Evolutionary conservation across 2,113 vertebrate genomes (phyloP), one percentile per base, ranked within the genome.

Genomic region (Salvator merianae): DNA sequence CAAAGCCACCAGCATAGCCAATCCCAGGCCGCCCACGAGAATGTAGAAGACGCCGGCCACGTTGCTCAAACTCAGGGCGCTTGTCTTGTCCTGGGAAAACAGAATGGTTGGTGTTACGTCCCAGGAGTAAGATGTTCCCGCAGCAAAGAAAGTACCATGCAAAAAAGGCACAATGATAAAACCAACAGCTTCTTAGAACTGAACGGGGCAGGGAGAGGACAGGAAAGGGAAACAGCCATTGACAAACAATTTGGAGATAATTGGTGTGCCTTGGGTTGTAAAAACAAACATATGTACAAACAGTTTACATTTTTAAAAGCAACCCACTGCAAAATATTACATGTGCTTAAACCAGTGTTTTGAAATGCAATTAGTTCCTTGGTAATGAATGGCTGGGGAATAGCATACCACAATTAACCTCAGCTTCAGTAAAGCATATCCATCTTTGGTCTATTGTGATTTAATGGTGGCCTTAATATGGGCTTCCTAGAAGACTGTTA

Each of bases 11-110:
- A 99, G 98, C 99, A 99, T 99, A 91, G 99, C 99, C 96, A 99
- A 97, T 94, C 99, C 99, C 95, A 99, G 96, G 94, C 99, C 99
- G 90, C 99, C 99, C 95, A 99, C 99, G 93, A 99, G 98, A 97
- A 99, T 99, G 98, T 99, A 99, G 98, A 99, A 99, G 95, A 99
- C 99, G 93, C 99, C 99, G 8, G 99, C 99, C 90, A 99, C 99
- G 93, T 99, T 99, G 97, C 98, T 99, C 95, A 99, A 97, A 96
- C 99, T 99, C 94, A 99, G 97, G 91, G 99, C 98, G 96, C 99
- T 99, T 74, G 99, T 99, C 98, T 99, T 99, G 97, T 99, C 99
- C 99, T 99, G 95, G 72, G 88, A 69, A 94, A 89, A 95, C 84
- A 97, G 91, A 97, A 96, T 91, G 4, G 22, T 53, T 22, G 82